Percentiles rank a stretch among this genome's conserved stretches.
Evolutionary conservation across 1,140 invertebrate species (phyloP).

Genomic region (Drosophila punjabiensis): DNA sequence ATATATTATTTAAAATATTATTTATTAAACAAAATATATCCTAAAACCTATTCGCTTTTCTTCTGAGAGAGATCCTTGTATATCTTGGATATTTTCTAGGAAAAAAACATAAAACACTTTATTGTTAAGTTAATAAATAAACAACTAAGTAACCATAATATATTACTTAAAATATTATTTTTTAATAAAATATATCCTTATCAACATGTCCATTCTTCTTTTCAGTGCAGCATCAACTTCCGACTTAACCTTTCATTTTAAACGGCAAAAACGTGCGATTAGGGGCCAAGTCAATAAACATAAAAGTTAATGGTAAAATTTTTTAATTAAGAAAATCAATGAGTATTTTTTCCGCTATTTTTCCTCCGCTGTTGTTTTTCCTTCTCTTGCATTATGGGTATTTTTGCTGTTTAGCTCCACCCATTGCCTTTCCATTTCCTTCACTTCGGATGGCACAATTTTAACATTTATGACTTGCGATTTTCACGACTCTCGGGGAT

Average conservation of each 20-base stretch:
- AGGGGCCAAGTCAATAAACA: conserved; percentile 70
- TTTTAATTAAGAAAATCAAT: conserved; percentile 84
- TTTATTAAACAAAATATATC: too few species aligned
- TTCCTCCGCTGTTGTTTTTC: neutral
- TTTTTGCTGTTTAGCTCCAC: conserved; percentile 27
- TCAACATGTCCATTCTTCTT: neutral
- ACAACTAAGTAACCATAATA: too few species aligned
- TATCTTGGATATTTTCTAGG: too few species aligned
- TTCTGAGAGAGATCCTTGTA: too few species aligned
- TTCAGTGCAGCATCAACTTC: conserved; percentile 22
- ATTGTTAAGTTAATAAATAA: too few species aligned
- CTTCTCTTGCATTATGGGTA: conserved; percentile 39
- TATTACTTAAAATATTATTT: too few species aligned
- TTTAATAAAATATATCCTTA: too few species aligned
- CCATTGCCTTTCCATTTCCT: conserved; percentile 16
- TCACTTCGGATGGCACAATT: conserved; percentile 37
- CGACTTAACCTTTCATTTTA: conserved; percentile 59
- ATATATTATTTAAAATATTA: too few species aligned
- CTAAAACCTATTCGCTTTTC: too few species aligned
- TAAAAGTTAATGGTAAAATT: conserved; percentile 79
- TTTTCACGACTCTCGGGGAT: conserved; percentile 45
- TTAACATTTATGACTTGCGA: conserved; percentile 58
- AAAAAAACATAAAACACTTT: too few species aligned
- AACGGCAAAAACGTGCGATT: conserved; percentile 50
- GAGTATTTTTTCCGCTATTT: conserved; percentile 65